Base-by-base conservation (phyloP, 2,888 invertebrate species). In the Clanis bilineata region DNA sequence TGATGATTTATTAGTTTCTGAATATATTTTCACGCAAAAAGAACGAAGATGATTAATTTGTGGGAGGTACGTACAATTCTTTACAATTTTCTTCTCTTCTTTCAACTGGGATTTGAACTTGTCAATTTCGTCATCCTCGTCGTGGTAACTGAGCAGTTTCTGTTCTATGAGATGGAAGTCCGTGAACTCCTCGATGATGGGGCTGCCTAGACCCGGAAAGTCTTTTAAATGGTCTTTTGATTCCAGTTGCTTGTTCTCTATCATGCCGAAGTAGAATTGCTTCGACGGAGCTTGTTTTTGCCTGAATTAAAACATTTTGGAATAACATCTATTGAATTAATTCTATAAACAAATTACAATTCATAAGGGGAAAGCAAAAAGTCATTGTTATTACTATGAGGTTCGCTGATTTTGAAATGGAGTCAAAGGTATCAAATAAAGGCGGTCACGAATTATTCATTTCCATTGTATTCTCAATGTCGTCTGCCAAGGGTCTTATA, bases 201-300 rank as follows among this genome's bases (percentile, higher is more conserved):
- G 91, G 58, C 87, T 87, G 4, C 91, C 91, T 1, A 92, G 73
- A 0, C 91, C 91, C 0, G 90, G 90, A 69, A 92, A 92, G 68
- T 91, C 91, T 59, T 88, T 91, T 3, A 88, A 66, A 59, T 87
- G 83, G 38, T 92, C 87, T 28, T 80, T 75, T 0, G 77, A 68
- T 51, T 82, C 79, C 0, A 82, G 70, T 56, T 88, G 87, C 55
- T 88, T 86, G 67, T 85, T 88, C 67, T 94, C 93, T 65, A 94
- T 94, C 96, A 96, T 96, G 39, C 96, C 96, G 76, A 96, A 96
- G 85, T 96, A 96, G 83, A 96, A 96, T 60, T 92, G 91, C 58
- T 91, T 92, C 0, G 90, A 90, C 55, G 91, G 91, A 2, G 84
- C 74, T 62, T 83, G 71, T 44, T 82, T 86, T 69, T 76, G 77